Evolutionary conservation across 2,113 vertebrate genomes (phyloP).

Genomic region (Tachysurus vachellii): DNA sequence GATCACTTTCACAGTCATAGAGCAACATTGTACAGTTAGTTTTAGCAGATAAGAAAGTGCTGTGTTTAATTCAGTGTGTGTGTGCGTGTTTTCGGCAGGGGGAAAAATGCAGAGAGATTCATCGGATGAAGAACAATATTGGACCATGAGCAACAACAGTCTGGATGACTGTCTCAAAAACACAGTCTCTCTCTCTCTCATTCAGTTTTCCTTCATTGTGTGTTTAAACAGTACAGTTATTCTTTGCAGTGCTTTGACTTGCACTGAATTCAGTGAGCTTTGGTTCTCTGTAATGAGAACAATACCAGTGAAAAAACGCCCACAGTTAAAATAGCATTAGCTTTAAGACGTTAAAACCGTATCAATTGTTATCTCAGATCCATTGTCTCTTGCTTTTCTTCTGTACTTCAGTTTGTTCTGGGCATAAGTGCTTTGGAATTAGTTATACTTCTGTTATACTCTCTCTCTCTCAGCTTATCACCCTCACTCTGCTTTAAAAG

Average conservation of each 20-base stretch:
- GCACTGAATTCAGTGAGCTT: not conserved
- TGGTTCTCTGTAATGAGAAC: not conserved
- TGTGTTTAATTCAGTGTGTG: slow-evolving; percentile 3
- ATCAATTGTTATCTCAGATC: not conserved
- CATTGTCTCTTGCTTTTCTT: not conserved
- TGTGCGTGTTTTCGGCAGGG: slow-evolving; percentile 38
- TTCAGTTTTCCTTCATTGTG: not conserved
- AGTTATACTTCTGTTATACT: not conserved
- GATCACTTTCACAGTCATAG: not conserved
- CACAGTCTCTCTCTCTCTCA: slow-evolving; percentile 51
- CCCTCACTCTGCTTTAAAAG: not conserved
- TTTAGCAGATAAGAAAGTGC: not conserved
- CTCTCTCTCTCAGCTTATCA: not conserved
- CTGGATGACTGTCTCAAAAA: slow-evolving; percentile 94
- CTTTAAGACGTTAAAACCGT: not conserved
- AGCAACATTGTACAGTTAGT: not conserved
- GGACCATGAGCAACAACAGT: slow-evolving; percentile 80
- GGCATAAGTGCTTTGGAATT: not conserved
- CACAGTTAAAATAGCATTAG: not conserved
- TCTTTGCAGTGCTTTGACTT: not conserved
- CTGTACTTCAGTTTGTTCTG: not conserved
- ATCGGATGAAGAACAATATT: slow-evolving; percentile 89
- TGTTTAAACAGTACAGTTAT: slow-evolving; percentile 5
- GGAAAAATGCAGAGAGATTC: slow-evolving; percentile 85
- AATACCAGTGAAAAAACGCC: not conserved